These are phyloP conservation scores for Istiophorus platypterus DNA, from an alignment of 2,113 vertebrate species.

Conservation along the genomic window DNA sequence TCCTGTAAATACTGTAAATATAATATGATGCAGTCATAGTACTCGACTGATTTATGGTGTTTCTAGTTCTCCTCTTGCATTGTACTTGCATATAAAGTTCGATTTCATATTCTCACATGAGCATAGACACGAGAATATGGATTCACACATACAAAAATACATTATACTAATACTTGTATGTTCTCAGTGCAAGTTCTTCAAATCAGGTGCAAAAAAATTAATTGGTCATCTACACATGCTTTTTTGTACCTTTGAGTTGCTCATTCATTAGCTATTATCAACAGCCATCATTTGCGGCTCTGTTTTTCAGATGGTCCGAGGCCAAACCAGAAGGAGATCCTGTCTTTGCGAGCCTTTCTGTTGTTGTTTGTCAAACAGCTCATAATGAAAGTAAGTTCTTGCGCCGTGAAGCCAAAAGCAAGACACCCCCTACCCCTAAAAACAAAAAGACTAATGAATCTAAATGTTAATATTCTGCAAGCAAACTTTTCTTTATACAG, in stretches of 20 bases:
- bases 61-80: background rate
- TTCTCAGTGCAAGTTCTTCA: background rate
- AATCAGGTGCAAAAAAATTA: background rate
- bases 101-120: background rate
- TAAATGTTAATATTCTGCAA: too few species aligned
- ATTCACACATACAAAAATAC: background rate
- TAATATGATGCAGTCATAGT: background rate
- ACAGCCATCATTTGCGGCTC: constrained; percentile 4
- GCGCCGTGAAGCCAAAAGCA: background rate
- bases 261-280: constrained; percentile 6
- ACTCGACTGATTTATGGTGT: background rate
- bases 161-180: background rate
- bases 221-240: background rate
- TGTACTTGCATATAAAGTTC: background rate
- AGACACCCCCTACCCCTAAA: background rate
- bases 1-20: background rate
- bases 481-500: background rate
- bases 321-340: constrained; percentile 93
- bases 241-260: background rate
- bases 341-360: constrained; percentile 92
- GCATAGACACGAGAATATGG: background rate
- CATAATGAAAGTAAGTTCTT: constrained; percentile 92
- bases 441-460: too few species aligned
- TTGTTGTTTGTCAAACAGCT: constrained; percentile 97
- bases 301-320: constrained; percentile 90